These are phyloP conservation scores for Hemibagrus wyckioides DNA, from an alignment of 2,113 vertebrate genomes.

Conservation along the genomic window DNA sequence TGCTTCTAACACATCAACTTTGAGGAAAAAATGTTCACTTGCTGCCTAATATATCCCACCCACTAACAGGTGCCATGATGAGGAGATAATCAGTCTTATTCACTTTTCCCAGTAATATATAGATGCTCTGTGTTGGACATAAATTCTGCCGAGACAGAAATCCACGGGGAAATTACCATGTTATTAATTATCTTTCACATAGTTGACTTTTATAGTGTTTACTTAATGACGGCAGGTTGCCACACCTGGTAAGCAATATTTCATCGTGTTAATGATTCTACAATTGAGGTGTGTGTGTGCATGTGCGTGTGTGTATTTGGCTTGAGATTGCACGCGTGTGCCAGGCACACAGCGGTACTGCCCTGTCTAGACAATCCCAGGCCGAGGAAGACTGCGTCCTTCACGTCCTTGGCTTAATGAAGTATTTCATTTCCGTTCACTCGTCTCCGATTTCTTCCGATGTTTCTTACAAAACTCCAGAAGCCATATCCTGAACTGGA, in stretches of 20 bases:
- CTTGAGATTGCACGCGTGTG: slow-evolving; percentile 5
- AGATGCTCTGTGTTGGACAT: neutral
- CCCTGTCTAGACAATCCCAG: slow-evolving; percentile 13
- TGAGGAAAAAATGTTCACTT: no score
- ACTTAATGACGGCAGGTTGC: slow-evolving; percentile 2
- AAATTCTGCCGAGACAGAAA: neutral
- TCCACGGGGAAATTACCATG: neutral
- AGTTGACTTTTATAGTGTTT: neutral
- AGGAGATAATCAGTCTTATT: no score
- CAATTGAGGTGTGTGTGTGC: neutral
- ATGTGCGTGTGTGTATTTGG: neutral
- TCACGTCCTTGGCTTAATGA: slow-evolving; percentile 24
- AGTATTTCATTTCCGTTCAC: slow-evolving; percentile 25
- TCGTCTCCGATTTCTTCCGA: slow-evolving; percentile 31
- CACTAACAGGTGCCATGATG: no score
- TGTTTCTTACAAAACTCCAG: slow-evolving; percentile 23
- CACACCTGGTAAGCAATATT: slow-evolving; percentile 17
- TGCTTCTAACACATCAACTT: no score
- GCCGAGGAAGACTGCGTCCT: neutral
- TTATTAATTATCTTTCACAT: neutral
- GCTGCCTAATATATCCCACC: no score
- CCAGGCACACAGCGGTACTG: neutral
- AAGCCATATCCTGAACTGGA: slow-evolving; percentile 30
- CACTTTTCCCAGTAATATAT: no score
- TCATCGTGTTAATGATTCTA: slow-evolving; percentile 1